Evolutionary conservation across 2,113 vertebrate genomes (phyloP).

Genomic region (Raja brachyura): DNA sequence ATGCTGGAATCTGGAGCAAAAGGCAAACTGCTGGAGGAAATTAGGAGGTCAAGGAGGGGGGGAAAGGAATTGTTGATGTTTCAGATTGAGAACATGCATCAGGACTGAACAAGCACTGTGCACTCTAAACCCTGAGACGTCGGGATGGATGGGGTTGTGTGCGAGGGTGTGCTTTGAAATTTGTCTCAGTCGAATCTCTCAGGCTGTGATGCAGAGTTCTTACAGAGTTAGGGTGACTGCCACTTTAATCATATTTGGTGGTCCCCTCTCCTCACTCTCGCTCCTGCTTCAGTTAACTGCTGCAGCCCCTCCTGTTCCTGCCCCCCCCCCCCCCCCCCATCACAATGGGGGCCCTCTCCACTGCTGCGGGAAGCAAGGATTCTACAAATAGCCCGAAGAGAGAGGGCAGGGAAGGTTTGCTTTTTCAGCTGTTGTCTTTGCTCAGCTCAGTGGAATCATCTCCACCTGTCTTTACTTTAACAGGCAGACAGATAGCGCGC

Average conservation of each 20-base stretch:
- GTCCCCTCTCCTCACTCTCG: not conserved
- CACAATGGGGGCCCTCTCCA: not conserved
- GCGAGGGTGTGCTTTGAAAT: not conserved
- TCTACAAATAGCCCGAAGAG: slow-evolving; percentile 33
- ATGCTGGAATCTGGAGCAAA: too few relatives aligned
- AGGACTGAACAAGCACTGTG: too few relatives aligned
- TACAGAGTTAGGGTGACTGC: not conserved
- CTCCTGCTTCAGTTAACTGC: too few relatives aligned
- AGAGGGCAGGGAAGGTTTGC: slow-evolving; percentile 26
- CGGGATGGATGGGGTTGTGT: too few relatives aligned
- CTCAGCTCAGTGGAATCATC: slow-evolving; percentile 29
- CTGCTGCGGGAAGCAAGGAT: not conserved
- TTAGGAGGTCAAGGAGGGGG: too few relatives aligned
- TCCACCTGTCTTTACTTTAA: slow-evolving; percentile 38
- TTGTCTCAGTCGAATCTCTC: not conserved
- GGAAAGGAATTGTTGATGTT: too few relatives aligned
- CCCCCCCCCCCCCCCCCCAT: too few relatives aligned
- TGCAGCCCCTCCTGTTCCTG: too few relatives aligned
- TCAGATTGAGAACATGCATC: too few relatives aligned
- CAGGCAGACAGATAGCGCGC: slow-evolving; percentile 14
- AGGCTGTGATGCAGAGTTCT: too few relatives aligned
- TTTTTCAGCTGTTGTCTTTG: slow-evolving; percentile 27
- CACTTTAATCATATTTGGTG: not conserved
- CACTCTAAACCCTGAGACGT: too few relatives aligned
- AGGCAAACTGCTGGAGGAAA: too few relatives aligned